Evolutionary conservation across 2,113 vertebrate species (phyloP), one percentile per base, ranked within the genome.

Genomic region (Sprattus sprattus): DNA sequence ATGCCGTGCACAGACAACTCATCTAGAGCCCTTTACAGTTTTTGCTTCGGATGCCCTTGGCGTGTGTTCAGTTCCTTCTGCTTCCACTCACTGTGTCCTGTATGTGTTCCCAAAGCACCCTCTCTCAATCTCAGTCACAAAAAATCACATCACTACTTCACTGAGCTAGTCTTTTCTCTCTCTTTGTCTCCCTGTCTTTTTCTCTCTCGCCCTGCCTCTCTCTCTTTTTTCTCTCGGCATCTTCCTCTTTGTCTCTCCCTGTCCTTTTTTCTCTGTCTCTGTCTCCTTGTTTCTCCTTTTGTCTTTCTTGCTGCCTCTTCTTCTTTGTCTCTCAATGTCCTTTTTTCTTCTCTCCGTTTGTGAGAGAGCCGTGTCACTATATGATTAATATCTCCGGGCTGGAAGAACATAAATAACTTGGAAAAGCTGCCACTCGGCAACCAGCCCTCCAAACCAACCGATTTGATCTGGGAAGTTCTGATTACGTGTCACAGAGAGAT

Each of bases 341-440:
- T 78, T 84, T 83, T 45, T 67, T 44, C 83, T 86, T 86, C 85
- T 89, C 88, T 89, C 84, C 90, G 71, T 54, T 87, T 81, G 83
- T 47, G 86, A 85, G 71, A 91, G 87, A 86, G 85, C 85, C 71
- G 75, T 80, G 91, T 90, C 88, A 87, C 88, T 54, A 86, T 84
- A 88, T 93, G 89, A 94, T 92, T 93, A 93, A 92, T 94, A 90
- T 92, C 90, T 89, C 82, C 81, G 90, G 84, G 91, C 85, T 89
- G 84, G 44, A 85, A 85, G 86, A 82, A 87, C 89, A 93, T 92
- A 92, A 94, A 95, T 91, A 94, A 95, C 87, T 39, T 89, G 89
- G 84, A 85, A 64, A 84, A 87, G 88, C 89, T 86, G 32, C 90
- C 89, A 89, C 9, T 78, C 71, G 5, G 13, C 13, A 89, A 91